phyloP scores from a whole-genome alignment of 2,113 vertebrate species.

The Puntigrus tetrazona region DNA sequence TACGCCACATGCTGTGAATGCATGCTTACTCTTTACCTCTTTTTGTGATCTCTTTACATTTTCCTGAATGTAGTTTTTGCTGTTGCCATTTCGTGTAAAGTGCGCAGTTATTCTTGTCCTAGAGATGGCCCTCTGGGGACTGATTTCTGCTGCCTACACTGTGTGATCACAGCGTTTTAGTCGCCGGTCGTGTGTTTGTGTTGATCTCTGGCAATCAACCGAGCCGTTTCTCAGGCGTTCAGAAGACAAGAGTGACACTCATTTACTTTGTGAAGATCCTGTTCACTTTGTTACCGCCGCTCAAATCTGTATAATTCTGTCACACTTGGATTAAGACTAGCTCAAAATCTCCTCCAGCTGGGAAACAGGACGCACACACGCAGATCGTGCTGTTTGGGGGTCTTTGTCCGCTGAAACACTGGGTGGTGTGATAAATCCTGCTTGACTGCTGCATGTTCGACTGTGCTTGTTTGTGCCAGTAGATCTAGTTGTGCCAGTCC shows the following conservation, averaged over 20 bases:
- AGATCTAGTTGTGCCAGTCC: conserved; percentile 36
- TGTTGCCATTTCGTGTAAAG: background rate
- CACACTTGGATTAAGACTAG: conserved; percentile 59
- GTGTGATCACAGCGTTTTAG: conserved; percentile 37
- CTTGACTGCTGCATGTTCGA: conserved; percentile 32
- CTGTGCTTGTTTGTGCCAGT: conserved; percentile 25
- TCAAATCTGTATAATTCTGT: conserved; percentile 51
- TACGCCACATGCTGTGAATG: no score
- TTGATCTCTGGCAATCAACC: conserved; percentile 36
- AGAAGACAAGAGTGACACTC: conserved; percentile 37
- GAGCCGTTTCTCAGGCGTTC: conserved; percentile 25
- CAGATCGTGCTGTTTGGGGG: conserved; percentile 37
- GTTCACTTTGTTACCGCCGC: conserved; percentile 40
- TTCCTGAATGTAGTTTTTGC: conserved; percentile 14
- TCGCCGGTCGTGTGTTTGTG: conserved; percentile 38
- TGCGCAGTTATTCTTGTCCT: conserved; percentile 22
- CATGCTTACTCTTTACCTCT: background rate
- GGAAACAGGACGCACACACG: conserved; percentile 41
- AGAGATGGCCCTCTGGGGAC: conserved; percentile 23
- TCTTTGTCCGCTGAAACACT: conserved; percentile 58
- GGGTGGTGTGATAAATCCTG: conserved; percentile 65
- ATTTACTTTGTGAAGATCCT: conserved; percentile 45
- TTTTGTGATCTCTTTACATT: background rate
- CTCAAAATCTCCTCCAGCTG: conserved; percentile 51
- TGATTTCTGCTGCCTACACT: conserved; percentile 9